A percentile compares a stretch with the other conserved stretches of the same genome.
Evolutionary conservation across 2,113 vertebrate genomes (phyloP).

Genomic region (Chaetops frenatus): DNA sequence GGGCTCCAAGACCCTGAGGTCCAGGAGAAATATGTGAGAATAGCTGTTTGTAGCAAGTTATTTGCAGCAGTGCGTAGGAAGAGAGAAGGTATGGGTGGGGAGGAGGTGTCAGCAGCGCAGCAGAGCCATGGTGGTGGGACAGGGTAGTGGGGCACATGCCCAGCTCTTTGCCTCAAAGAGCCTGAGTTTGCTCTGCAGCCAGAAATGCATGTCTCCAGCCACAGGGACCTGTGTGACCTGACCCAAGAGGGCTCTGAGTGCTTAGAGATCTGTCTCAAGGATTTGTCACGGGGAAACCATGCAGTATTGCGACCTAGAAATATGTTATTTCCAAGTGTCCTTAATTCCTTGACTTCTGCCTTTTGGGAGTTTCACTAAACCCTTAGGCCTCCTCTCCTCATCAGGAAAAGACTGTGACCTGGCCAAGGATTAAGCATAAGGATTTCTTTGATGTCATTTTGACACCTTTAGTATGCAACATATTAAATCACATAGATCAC

Average conservation of each 20-base stretch:
- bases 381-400: neutral
- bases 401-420: neutral
- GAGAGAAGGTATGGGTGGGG: neutral
- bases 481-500: constrained; percentile 10
- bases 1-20: neutral
- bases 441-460: constrained; percentile 27
- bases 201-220: neutral
- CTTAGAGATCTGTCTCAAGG: neutral
- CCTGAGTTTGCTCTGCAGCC: neutral
- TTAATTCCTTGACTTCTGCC: neutral
- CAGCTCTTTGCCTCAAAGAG: neutral
- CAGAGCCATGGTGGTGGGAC: accelerated
- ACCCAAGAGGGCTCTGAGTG: neutral
- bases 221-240: neutral
- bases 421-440: neutral
- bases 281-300: neutral
- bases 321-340: neutral
- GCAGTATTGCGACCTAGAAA: neutral
- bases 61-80: neutral
- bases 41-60: neutral
- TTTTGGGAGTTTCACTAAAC: neutral
- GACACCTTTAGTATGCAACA: neutral
- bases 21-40: neutral
- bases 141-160: neutral
- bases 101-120: neutral